These are phyloP conservation scores for Pipistrellus kuhlii DNA, from an alignment of 2,797 vertebrate species.

Conservation along the genomic window DNA sequence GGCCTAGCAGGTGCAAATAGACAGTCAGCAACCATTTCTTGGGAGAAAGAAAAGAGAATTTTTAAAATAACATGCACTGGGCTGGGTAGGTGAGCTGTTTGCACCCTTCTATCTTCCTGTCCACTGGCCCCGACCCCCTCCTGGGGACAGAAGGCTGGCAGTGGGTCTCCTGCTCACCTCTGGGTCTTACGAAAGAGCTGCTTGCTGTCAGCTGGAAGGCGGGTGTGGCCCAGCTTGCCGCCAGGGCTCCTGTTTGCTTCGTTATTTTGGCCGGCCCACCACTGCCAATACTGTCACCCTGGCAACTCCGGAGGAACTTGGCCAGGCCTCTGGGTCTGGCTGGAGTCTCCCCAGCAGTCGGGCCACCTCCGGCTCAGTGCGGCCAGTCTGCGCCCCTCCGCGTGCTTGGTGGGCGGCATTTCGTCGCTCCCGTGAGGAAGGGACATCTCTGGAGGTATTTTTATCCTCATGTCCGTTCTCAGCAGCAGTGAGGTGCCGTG, in stretches of 20 bases:
- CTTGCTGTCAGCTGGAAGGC: constrained; percentile 57
- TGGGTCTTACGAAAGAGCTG: constrained; percentile 66
- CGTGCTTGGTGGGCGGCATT: not conserved
- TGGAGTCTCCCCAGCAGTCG: not conserved
- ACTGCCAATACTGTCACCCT: constrained; percentile 62
- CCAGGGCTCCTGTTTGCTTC: constrained; percentile 76
- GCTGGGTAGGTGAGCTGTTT: not conserved
- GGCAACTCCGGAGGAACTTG: constrained; percentile 65
- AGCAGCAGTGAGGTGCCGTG: not conserved
- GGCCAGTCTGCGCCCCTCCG: not conserved
- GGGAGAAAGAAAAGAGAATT: not conserved
- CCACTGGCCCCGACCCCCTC: fast-evolving
- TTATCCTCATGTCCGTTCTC: not conserved
- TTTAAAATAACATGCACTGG: not conserved
- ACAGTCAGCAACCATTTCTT: not conserved
- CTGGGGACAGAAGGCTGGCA: not conserved
- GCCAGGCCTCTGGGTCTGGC: constrained; percentile 6
- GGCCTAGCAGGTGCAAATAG: not conserved
- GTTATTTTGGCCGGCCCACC: constrained; percentile 65
- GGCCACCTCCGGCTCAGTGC: not conserved
- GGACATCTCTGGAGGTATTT: not conserved
- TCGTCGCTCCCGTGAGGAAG: fast-evolving
- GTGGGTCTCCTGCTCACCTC: not conserved
- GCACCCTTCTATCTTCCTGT: not conserved
- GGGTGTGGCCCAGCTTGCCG: constrained; percentile 67